These are phyloP conservation scores for Aptenodytes patagonicus DNA, from an alignment of 2,113 vertebrate species.

Conservation along the genomic window DNA sequence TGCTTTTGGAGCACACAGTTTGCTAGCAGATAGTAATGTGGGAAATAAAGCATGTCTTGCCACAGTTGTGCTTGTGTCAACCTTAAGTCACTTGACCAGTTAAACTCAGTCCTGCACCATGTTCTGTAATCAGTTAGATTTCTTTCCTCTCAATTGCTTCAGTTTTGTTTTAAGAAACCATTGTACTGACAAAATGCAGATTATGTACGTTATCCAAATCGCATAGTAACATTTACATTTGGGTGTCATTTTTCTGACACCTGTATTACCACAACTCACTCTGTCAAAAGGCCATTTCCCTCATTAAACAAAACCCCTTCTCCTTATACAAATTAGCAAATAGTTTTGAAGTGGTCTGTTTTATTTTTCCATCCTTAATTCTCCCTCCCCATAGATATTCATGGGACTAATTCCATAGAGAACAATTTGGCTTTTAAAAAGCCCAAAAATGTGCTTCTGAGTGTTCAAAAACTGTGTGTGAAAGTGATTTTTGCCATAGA, in stretches of 20 bases:
- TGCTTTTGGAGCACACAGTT: background rate
- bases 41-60: background rate
- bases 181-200: background rate
- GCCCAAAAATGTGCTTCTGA: fast-evolving
- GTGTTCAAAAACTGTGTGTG: background rate
- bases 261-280: background rate
- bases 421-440: background rate
- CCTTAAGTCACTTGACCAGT: background rate
- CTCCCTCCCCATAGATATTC: background rate
- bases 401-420: background rate
- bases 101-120: background rate
- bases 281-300: background rate
- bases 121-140: background rate
- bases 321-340: background rate
- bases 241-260: background rate
- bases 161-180: background rate
- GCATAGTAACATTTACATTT: background rate
- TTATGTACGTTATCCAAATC: background rate
- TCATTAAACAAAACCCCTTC: background rate
- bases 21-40: background rate
- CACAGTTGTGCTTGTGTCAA: background rate
- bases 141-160: background rate
- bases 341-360: background rate
- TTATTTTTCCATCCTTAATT: background rate
- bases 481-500: background rate